These are phyloP conservation scores for Germaria angustata DNA, from an alignment of 2,888 invertebrate species.

Conservation along the genomic window DNA sequence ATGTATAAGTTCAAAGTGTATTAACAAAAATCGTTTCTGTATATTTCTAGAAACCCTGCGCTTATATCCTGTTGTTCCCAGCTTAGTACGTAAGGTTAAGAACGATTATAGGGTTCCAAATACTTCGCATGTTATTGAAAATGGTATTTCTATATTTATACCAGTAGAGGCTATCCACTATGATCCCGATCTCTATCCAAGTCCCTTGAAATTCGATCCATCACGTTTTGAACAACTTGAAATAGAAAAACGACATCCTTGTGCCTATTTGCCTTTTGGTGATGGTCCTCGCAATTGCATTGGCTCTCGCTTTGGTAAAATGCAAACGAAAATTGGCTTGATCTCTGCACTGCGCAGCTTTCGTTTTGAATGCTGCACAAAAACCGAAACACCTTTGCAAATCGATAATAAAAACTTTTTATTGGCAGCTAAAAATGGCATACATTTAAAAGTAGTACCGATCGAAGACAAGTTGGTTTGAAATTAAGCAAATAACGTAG, in stretches of 20 bases:
- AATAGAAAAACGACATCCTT: constrained; percentile 80
- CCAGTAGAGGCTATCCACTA: constrained; percentile 83
- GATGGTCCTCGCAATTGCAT: constrained; percentile 77
- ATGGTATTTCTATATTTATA: constrained; percentile 81
- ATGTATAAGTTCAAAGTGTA: not conserved
- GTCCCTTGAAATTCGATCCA: constrained; percentile 84
- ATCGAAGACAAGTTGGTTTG: not conserved
- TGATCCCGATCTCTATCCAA: constrained; percentile 82
- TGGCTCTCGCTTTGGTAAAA: constrained; percentile 75
- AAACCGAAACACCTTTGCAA: constrained; percentile 67
- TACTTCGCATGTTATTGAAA: constrained; percentile 80
- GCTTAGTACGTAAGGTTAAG: constrained; percentile 81
- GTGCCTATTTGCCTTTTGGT: constrained; percentile 77
- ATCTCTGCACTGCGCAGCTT: constrained; percentile 69
- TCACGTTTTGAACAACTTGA: constrained; percentile 83
- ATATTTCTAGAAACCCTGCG: constrained; percentile 80
- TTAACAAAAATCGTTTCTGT: not conserved
- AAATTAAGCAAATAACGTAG: not conserved
- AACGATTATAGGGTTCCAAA: constrained; percentile 81
- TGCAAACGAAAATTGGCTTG: constrained; percentile 75
- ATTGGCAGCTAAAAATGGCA: constrained; percentile 60
- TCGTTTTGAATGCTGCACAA: constrained; percentile 63
- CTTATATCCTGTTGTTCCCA: constrained; percentile 81
- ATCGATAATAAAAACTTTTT: constrained; percentile 61
- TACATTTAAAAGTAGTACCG: constrained; percentile 49